Conservation (phyloP, 1,140 invertebrate species). For the Drosophila kohkoa region DNA sequence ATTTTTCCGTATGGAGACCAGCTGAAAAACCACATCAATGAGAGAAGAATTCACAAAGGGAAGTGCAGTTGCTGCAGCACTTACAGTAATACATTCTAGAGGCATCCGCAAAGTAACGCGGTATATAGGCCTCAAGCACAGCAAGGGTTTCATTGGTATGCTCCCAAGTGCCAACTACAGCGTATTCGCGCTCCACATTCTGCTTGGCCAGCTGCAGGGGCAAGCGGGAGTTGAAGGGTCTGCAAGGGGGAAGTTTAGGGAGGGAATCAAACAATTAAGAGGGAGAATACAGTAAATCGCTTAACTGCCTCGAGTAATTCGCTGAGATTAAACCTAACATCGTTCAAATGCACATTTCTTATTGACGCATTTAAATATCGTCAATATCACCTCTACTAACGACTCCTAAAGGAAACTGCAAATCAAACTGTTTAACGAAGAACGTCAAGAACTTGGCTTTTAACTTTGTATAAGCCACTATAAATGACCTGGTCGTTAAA, state of each 20-base stretch:
- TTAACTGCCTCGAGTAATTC: no score
- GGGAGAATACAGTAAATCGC: no score
- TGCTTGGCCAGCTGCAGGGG: slow-evolving; percentile 92
- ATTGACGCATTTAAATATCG: no score
- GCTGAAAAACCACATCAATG: slow-evolving; percentile 85
- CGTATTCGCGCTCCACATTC: slow-evolving; percentile 93
- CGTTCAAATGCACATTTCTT: no score
- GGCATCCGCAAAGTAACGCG: slow-evolving; percentile 92
- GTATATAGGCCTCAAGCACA: slow-evolving; percentile 93
- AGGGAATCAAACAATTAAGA: background rate
- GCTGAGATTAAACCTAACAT: no score
- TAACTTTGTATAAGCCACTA: no score
- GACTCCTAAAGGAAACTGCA: no score
- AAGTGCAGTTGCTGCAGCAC: slow-evolving; percentile 62
- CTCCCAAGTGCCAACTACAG: slow-evolving; percentile 94
- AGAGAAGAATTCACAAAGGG: background rate
- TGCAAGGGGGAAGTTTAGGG: slow-evolving; percentile 80
- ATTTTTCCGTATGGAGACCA: slow-evolving; percentile 43
- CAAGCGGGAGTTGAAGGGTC: slow-evolving; percentile 92
- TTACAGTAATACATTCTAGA: slow-evolving; percentile 91
- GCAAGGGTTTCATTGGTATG: slow-evolving; percentile 93
- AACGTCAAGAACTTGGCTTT: no score
- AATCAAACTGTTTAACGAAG: no score
- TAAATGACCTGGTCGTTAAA: no score
- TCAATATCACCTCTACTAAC: no score